Percentiles rank a stretch among this genome's conserved stretches.
phyloP scores from a whole-genome alignment of 1,140 invertebrate genomes.

The Cyrtorhinus lividipennis region DNA sequence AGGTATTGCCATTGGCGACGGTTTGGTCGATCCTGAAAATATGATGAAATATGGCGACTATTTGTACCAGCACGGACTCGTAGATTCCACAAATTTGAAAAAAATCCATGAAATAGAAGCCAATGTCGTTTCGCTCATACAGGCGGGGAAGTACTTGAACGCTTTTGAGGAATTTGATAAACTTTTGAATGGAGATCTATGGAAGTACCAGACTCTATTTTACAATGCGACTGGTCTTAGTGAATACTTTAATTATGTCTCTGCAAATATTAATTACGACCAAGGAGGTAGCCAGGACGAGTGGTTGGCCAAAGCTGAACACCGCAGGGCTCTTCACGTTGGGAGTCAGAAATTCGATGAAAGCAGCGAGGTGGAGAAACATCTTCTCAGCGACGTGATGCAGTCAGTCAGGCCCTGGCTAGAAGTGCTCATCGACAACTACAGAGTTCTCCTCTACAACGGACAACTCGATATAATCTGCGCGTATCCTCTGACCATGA shows the following conservation, averaged over 20 bases:
- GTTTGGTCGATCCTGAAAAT: conserved; percentile 44
- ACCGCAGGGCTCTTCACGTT: conserved; percentile 42
- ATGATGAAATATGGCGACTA: conserved; percentile 49
- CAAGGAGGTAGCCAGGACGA: background rate
- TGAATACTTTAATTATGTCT: conserved; percentile 15
- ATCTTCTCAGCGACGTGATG: conserved; percentile 67
- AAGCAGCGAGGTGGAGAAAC: conserved; percentile 42
- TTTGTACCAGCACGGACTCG: conserved; percentile 45
- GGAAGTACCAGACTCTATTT: conserved; percentile 14
- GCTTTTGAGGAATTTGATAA: conserved; percentile 10
- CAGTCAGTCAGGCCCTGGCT: conserved; percentile 63
- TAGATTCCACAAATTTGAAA: conserved; percentile 35
- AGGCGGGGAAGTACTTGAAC: conserved; percentile 22
- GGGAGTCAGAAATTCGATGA: conserved; percentile 22
- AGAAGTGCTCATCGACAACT: conserved; percentile 44
- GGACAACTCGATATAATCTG: conserved; percentile 78
- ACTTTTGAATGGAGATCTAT: conserved; percentile 12
- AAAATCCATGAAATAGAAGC: background rate
- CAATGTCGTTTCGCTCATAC: conserved; percentile 12
- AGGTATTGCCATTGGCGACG: conserved; percentile 48
- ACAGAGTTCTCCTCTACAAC: conserved; percentile 59
- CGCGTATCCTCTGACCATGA: conserved; percentile 59
- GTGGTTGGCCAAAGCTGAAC: conserved; percentile 8
- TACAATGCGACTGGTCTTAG: conserved; percentile 13
- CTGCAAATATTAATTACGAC: background rate